Base-by-base conservation (phyloP, 2,113 vertebrate species). In the Perca fluviatilis region DNA sequence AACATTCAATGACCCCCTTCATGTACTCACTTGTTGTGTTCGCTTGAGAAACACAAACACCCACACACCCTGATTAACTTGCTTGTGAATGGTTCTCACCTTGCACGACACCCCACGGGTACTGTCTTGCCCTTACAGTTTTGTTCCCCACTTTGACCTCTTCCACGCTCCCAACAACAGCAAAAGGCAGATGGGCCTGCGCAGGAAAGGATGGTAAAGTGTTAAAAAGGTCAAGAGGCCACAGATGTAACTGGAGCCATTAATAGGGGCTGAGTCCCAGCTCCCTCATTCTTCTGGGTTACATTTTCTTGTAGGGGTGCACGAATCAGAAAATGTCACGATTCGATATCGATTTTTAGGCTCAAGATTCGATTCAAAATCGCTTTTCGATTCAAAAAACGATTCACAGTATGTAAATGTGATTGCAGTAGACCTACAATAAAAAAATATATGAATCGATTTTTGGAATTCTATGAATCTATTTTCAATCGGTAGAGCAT, bases 71-170 rank as follows among this genome's bases (percentile, higher is more conserved):
- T 18, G 12, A 30, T 50, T 47, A 70, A 54, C 19, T 74, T 57
- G 46, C 57, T 62, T 68, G 46, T 68, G 18, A 69, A 18, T 3
- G 18, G 53, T 72, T 90, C 97, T 96, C 94, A 99, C 98, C 98
- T 97, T 99, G 98, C 79, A 99, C 98, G 27, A 99, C 96, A 23
- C 98, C 98, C 98, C 98, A 99, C 0, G 98, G 98, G 91, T 99
- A 99, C 94, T 99, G 98, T 82, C 98, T 96, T 58, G 98, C 98
- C 91, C 97, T 93, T 85, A 99, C 98, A 61, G 97, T 95, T 92
- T 99, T 99, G 95, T 99, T 99, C 15, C 98, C 98, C 58, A 99
- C 98, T 78, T 99, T 99, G 78, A 99, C 97, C 91, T 99, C 98
- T 87, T 99, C 98, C 0, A 97, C 96, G 92, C 98, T 99, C 84